These are phyloP conservation scores for Remorina albescens DNA, from an alignment of 2,797 vertebrate species.

Conservation along the genomic window DNA sequence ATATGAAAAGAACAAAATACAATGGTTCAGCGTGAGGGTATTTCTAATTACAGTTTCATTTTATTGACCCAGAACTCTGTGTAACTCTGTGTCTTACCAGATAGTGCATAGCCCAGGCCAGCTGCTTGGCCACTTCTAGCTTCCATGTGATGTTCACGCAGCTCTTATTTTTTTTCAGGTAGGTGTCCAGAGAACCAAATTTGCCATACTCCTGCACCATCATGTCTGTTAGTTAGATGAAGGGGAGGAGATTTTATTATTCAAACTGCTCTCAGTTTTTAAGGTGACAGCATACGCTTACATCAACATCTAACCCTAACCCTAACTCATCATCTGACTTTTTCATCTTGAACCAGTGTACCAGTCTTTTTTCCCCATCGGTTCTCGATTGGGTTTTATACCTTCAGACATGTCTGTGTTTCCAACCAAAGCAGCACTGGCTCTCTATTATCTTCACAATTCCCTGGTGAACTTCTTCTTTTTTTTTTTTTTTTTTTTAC, in stretches of 20 bases:
- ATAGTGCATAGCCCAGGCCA: constrained; percentile 97
- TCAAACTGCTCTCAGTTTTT: background rate
- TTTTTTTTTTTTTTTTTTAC: too few species aligned
- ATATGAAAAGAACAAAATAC: background rate
- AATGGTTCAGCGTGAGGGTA: background rate
- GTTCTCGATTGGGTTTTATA: too few species aligned
- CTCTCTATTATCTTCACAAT: too few species aligned
- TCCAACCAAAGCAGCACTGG: too few species aligned
- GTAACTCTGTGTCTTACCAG: constrained; percentile 86
- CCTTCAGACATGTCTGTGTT: too few species aligned
- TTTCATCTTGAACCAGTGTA: too few species aligned
- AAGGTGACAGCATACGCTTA: background rate
- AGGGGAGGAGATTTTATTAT: background rate
- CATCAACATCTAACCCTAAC: too few species aligned
- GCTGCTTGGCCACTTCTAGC: constrained; percentile 95
- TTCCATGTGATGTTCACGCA: constrained; percentile 96
- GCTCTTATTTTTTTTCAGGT: constrained; percentile 94
- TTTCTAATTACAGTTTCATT: background rate
- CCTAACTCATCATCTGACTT: too few species aligned
- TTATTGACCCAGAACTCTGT: background rate
- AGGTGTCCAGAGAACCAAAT: constrained; percentile 96
- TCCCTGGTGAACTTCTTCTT: too few species aligned
- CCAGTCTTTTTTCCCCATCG: too few species aligned
- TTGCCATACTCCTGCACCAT: constrained; percentile 97
- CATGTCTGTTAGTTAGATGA: constrained; percentile 86